phyloP scores from a whole-genome alignment of 2,113 vertebrate genomes.

The Sorex araneus region DNA sequence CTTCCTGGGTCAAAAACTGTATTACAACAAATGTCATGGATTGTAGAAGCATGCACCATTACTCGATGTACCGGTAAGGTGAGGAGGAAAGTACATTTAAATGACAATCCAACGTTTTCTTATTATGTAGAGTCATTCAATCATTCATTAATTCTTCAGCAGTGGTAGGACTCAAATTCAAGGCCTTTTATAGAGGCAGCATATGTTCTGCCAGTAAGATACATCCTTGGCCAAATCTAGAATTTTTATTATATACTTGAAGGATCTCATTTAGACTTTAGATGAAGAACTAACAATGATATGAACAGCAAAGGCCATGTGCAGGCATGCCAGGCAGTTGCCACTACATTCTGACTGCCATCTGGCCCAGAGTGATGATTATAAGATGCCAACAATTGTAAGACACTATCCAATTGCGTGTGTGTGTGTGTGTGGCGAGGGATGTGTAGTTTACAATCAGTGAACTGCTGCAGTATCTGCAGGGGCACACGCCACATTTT shows the following conservation, averaged over 20 bases:
- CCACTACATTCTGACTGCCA: constrained; percentile 55
- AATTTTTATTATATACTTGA: not conserved
- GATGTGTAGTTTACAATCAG: constrained; percentile 44
- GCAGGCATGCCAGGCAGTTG: constrained; percentile 25
- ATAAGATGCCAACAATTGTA: not conserved
- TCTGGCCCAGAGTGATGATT: constrained; percentile 56
- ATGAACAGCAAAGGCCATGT: constrained; percentile 68
- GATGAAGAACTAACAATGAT: not conserved
- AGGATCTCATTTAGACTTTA: not conserved
- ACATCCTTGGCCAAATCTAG: too few species aligned
- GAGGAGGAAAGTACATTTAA: not conserved
- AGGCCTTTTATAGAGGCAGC: too few species aligned
- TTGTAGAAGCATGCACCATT: accelerated
- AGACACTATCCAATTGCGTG: constrained; percentile 48
- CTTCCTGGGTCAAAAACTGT: not conserved
- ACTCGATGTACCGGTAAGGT: not conserved
- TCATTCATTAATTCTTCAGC: too few species aligned
- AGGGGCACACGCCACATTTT: not conserved
- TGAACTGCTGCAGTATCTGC: not conserved
- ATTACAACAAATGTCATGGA: not conserved
- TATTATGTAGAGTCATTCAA: not conserved
- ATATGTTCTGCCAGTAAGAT: too few species aligned
- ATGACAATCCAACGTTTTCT: not conserved
- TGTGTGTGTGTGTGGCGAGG: not conserved
- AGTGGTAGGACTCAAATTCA: too few species aligned